Base-by-base conservation (phyloP, 2,888 invertebrate species). In the Actias luna region DNA sequence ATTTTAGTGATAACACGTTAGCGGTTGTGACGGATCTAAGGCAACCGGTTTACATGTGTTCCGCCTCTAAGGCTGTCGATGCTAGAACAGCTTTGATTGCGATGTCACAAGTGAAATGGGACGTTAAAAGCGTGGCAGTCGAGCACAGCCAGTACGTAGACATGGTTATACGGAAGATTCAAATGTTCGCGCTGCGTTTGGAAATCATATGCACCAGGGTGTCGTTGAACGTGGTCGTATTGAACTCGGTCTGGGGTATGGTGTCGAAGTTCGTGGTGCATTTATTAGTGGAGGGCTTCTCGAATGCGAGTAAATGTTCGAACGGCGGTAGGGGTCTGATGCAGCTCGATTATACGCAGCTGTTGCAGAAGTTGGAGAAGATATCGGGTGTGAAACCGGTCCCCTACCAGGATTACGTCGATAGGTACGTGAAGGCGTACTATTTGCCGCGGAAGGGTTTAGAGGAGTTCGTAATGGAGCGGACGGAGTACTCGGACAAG, bases 291-390 rank as follows among this genome's bases (percentile, higher is more conserved):
- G 99, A 99, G 92, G 99, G 98, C 35, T 98, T 97, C 89, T 96
- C 98, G 0, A 96, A 95, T 76, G 97, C 97, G 0, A 97, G 96
- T 67, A 98, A 98, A 83, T 99, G 99, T 87, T 97, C 98, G 0
- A 98, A 98, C 73, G 99, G 98, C 29, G 99, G 99, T 0, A 93
- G 99, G 46, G 99, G 98, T 0, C 88, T 99, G 12, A 99, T 99
- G 99, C 99, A 99, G 81, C 92, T 99, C 27, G 99, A 99, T 92
- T 99, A 98, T 79, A 97, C 98, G 8, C 99, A 99, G 83, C 95
- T 99, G 67, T 94, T 98, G 70, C 95, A 97, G 27, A 98, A 99
- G 82, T 93, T 98, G 61, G 98, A 99, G 85, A 95, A 96, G 77
- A 95, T 99, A 62, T 96, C 98, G 0, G 94, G 95, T 0, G 82